phyloP scores from a whole-genome alignment of 2,797 vertebrate genomes.

The Naso thynnoides region DNA sequence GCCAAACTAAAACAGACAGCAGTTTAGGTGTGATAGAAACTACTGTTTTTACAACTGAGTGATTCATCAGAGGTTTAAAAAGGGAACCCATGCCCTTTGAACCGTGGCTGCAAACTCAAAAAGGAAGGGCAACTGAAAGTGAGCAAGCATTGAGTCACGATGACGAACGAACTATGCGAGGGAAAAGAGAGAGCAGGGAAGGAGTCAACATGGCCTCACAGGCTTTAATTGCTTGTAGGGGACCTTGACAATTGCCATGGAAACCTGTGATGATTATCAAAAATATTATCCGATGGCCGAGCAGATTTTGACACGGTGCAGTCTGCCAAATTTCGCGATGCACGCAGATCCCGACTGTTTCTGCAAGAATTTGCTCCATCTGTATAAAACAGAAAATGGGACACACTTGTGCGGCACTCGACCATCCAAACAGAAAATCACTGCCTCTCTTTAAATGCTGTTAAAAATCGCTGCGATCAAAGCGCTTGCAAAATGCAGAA shows the following conservation, averaged over 20 bases:
- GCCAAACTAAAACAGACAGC: conserved; percentile 22
- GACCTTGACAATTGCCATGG: conserved; percentile 60
- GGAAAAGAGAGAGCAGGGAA: conserved; percentile 16
- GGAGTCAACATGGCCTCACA: conserved; percentile 47
- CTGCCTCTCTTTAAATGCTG: background rate
- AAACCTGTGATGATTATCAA: conserved; percentile 54
- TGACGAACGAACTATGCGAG: conserved; percentile 39
- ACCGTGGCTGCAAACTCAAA: conserved; percentile 49
- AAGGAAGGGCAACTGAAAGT: conserved; percentile 71
- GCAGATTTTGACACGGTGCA: conserved; percentile 52
- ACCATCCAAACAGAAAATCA: conserved; percentile 11
- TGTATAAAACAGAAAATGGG: conserved; percentile 27
- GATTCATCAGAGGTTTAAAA: conserved; percentile 51
- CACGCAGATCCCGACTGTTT: conserved; percentile 40
- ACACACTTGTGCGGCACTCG: conserved; percentile 7
- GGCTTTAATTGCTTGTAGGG: conserved; percentile 18
- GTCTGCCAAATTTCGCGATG: conserved; percentile 47
- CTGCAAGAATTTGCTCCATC: conserved; percentile 49
- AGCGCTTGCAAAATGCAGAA: background rate
- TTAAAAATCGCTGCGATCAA: background rate
- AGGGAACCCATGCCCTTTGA: conserved; percentile 60
- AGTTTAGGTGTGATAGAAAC: conserved; percentile 31
- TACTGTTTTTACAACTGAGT: conserved; percentile 22
- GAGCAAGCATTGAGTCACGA: conserved; percentile 71
- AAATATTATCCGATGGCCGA: conserved; percentile 45